Percentiles rank a stretch among this genome's conserved stretches.
These are phyloP conservation scores for Bedellia somnulentella DNA, from an alignment of 2,888 invertebrate genomes.

Conservation along the genomic window DNA sequence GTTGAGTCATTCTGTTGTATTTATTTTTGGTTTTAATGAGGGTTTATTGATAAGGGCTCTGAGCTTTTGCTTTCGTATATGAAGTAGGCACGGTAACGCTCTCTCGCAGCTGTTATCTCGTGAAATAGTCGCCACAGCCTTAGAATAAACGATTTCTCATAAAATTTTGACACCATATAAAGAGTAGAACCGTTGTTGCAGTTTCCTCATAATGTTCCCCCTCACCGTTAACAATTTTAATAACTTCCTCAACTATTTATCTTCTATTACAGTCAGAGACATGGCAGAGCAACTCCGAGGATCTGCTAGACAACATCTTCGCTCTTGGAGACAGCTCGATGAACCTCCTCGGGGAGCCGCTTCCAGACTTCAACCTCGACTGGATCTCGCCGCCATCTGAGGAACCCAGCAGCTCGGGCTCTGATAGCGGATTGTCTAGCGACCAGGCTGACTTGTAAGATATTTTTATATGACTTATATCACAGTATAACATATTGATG, in stretches of 20 bases:
- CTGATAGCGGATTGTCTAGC: constrained; percentile 73
- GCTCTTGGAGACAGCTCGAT: constrained; percentile 64
- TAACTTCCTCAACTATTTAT: neutral
- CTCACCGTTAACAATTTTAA: no score
- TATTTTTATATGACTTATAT: constrained; percentile 6
- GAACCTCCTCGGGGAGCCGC: constrained; percentile 59
- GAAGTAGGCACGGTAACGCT: no score
- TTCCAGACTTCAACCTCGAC: constrained; percentile 43
- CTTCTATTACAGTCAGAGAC: constrained; percentile 33
- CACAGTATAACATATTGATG: neutral
- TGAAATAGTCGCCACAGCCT: no score
- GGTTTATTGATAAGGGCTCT: no score
- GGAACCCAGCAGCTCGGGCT: constrained; percentile 51
- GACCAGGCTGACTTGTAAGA: constrained; percentile 62
- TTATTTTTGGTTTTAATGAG: no score
- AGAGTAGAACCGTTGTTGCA: no score
- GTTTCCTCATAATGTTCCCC: no score
- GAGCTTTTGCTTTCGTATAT: no score
- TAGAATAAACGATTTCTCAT: no score
- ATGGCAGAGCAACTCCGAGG: constrained; percentile 52
- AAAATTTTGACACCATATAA: no score
- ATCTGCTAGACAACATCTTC: constrained; percentile 71
- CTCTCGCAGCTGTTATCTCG: no score
- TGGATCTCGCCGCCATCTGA: constrained; percentile 30
- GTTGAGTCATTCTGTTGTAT: no score